phyloP scores from a whole-genome alignment of 2,113 vertebrate species.

The Chloropsis hardwickii region DNA sequence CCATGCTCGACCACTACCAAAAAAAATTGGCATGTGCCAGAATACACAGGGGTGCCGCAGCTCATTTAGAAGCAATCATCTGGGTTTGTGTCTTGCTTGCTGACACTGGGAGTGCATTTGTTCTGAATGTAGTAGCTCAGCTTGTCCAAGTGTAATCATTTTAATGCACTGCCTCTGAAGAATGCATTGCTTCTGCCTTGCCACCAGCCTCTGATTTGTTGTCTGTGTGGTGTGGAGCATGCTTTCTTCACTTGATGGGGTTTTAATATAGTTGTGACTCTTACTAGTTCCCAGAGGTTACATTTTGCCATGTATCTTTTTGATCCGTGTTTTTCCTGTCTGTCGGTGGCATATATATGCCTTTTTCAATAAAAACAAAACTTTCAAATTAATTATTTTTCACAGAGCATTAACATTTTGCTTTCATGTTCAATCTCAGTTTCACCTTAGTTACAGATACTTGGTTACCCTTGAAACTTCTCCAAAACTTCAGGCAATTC shows the following conservation, averaged over 20 bases:
- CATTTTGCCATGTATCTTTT: neutral
- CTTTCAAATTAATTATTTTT: neutral
- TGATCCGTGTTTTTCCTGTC: neutral
- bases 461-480: neutral
- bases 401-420: neutral
- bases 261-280: neutral
- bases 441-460: neutral
- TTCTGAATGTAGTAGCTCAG: neutral
- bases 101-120: neutral
- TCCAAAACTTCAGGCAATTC: neutral
- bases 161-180: neutral
- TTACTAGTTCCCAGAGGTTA: neutral
- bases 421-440: neutral
- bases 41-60: neutral
- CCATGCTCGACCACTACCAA: neutral
- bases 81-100: neutral
- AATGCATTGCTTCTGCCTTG: neutral
- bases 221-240: neutral
- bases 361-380: neutral
- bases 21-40: neutral
- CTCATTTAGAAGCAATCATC: neutral
- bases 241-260: neutral
- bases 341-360: neutral
- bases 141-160: neutral
- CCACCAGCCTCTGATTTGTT: neutral